Base-by-base conservation (phyloP, 2,113 vertebrate species). In the Glaucomys volans region DNA sequence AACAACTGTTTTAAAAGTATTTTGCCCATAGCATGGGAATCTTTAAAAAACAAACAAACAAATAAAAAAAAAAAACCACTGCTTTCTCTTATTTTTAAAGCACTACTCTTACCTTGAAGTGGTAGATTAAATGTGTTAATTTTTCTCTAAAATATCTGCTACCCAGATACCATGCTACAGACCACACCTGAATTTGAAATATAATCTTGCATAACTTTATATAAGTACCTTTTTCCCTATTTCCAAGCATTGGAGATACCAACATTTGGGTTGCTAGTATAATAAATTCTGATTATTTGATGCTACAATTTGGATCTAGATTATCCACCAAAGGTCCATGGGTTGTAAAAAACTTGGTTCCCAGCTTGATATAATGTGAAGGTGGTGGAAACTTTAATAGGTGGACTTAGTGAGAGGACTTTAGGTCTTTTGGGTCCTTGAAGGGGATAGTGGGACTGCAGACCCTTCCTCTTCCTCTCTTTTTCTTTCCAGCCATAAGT, bases 71-170 rank as follows among this genome's bases (percentile, higher is more conserved):
- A 50, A 54, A 54, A 54, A 54, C 8, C 2, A 74, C 8, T 67
- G 32, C 18, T 79, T 62, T 77, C 20, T 83, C 37, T 37, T 81
- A 44, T 50, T 74, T 81, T 54, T 74, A 47, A 82, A 62, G 20
- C 20, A 71, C 47, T 44, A 10, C 5, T 42, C 40, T 66, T 69
- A 50, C 7, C 8, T 40, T n/a, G 32, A 95, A 82, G 20, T 4
- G 47, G 32, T 37, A 42, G 8, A 64, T 35, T 66, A 59, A 75
- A 0, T 83, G 20, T 47, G 0, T 32, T 85, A 28, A 30, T 57
- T 94, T 94, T 94, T 77, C 11, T 75, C 47, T 75, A 44, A 85
- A 80, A 10, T 88, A 69, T 75, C 40, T 92, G 44, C 54, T 62
- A 26, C 18, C 64, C 18, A 22, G 71, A 47, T 66, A 71, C 20